Conservation (phyloP, 92 coral and sea anemone genomes). For the Phenganax subtilis region DNA sequence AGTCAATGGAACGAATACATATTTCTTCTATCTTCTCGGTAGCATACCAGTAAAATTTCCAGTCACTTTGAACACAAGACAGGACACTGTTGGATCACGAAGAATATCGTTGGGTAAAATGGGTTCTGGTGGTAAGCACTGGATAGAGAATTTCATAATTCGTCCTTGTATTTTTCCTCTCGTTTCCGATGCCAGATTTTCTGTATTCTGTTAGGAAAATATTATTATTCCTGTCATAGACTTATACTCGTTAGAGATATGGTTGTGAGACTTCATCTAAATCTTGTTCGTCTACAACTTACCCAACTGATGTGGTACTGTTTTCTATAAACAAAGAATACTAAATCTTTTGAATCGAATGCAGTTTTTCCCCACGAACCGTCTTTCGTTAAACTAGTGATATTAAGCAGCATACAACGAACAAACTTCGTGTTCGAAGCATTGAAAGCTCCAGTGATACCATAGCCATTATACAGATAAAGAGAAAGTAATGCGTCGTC, state of each 20-base stretch:
- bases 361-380: slow-evolving; percentile 14
- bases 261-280: too few species aligned
- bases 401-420: slow-evolving; percentile 8
- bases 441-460: slow-evolving; percentile 30
- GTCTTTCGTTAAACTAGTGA: not conserved
- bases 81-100: slow-evolving; percentile 3
- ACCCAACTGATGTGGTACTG: slow-evolving; percentile 29
- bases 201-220: slow-evolving; percentile 3
- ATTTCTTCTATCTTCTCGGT: too few species aligned
- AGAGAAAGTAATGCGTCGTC: not conserved
- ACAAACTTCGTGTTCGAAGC: slow-evolving; percentile 9
- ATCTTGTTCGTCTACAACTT: not conserved
- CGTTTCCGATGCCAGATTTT: not conserved
- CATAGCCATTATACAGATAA: slow-evolving; percentile 13
- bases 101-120: not conserved
- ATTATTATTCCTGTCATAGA: too few species aligned
- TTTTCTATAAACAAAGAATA: not conserved
- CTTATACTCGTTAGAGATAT: too few species aligned
- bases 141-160: not conserved
- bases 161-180: slow-evolving; percentile 7
- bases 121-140: slow-evolving; percentile 8
- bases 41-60: slow-evolving; percentile 22
- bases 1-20: too few species aligned
- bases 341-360: not conserved
- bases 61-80: slow-evolving; percentile 33